Conservation (phyloP, 2,113 vertebrate genomes). For the Eira barbara region DNA sequence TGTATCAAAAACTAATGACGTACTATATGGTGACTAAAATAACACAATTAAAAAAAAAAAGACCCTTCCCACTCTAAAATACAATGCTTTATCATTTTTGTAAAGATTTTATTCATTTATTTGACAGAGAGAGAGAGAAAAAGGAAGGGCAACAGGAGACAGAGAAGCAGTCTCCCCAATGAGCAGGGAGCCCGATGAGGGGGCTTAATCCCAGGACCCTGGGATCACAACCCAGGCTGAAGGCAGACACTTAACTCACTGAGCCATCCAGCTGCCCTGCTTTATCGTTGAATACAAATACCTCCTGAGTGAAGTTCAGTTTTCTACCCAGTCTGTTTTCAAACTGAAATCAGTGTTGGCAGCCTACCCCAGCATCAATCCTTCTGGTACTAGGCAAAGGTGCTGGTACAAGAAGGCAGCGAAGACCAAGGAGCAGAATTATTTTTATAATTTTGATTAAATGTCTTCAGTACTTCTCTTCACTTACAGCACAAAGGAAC, state of each 20-base stretch:
- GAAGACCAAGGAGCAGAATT: background rate
- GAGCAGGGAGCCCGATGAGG: background rate
- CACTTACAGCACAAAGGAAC: background rate
- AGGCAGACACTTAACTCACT: background rate
- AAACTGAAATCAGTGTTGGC: background rate
- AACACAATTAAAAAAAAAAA: no score
- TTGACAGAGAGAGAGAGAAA: background rate
- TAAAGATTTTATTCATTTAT: background rate
- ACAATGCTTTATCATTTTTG: background rate
- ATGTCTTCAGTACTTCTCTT: background rate
- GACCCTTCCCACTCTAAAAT: background rate
- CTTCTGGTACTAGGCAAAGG: background rate
- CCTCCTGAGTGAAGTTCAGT: background rate
- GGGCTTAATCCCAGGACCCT: background rate
- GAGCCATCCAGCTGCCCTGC: background rate
- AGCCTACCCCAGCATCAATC: background rate
- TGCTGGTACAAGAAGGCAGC: background rate
- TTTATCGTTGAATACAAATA: background rate
- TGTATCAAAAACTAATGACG: no score
- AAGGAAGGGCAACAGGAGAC: background rate
- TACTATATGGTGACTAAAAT: no score
- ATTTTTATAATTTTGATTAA: conserved; percentile 8
- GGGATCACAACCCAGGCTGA: background rate
- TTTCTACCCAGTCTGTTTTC: background rate
- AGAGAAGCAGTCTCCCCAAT: background rate